phyloP scores from a whole-genome alignment of 2,797 vertebrate species.

The Myiothlypis chrysogaster region DNA sequence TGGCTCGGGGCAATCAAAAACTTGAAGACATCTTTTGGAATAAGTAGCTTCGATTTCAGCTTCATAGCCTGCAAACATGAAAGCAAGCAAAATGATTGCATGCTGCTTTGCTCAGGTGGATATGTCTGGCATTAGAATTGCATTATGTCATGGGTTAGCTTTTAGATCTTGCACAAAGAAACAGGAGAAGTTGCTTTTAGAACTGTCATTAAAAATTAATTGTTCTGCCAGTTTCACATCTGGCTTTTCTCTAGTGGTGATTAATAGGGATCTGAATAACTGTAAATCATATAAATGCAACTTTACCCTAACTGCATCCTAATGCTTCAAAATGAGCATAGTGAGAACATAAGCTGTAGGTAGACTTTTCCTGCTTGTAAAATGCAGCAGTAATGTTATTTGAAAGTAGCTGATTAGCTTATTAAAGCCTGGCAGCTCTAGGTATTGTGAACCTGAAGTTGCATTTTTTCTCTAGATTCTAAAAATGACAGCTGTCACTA shows the following conservation, averaged over 20 bases:
- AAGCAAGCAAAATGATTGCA: background rate
- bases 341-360: background rate
- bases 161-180: background rate
- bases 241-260: background rate
- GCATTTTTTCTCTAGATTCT: background rate
- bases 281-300: background rate
- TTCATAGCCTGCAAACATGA: background rate
- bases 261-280: background rate
- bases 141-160: background rate
- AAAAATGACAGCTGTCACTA: background rate
- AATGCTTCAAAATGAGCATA: background rate
- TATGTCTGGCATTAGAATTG: background rate
- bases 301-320: background rate
- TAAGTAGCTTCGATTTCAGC: background rate
- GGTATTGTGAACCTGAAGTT: background rate
- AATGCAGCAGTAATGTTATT: background rate
- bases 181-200: background rate
- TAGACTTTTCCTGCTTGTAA: background rate
- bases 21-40: background rate
- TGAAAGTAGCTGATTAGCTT: background rate
- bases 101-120: background rate
- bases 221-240: background rate
- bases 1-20: background rate
- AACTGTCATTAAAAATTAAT: background rate
- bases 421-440: background rate